Evolutionary conservation across 2,797 vertebrate genomes (phyloP), one percentile per base, ranked within the genome.

Genomic region (Meda fulgida): DNA sequence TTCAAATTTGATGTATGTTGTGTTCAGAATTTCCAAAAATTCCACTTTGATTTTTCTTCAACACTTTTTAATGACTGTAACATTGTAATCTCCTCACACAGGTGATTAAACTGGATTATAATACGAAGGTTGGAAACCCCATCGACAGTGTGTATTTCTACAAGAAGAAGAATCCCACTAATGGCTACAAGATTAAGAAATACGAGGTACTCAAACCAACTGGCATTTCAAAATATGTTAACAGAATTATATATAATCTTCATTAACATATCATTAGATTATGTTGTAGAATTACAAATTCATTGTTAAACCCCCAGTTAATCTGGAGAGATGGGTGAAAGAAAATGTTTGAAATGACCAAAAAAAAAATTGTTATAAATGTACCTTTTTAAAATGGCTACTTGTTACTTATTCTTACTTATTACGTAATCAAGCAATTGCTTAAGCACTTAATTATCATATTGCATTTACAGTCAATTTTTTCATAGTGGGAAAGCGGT

Each of bases 61-160:
- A 18, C 29, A 18, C 14, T 2, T 29, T 29, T 29, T 18, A 2
- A 14, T 65, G n/a, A 5, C 26, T 65, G 14, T 65, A 31, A 31
- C 7, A 65, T 31, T 65, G 14, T 31, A 65, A 7, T 7, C 21
- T n/a, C n/a, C 43, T 72, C 16, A 0, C 77, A 2, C 66, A 86
- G 85, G 3, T 7, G 1, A 19, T 71, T 14, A 18, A 43, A 14
- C 23, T 83, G 6, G 34, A 66, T 66, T 38, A 38, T 38, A 38
- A 38, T 38, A 38, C 7, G 36, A 38, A 38, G 1, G 36, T 1
- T 38, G 7, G 8, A 38, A 73, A 65, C 65, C 85, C 80, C 3
- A 72, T 86, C 18, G 4, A 84, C 2, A 19, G 5, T 16, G 76
- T 87, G 2, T 3, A 40, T 16, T 87, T 87, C 77, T 87, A 87